phyloP scores from a whole-genome alignment of 2,113 vertebrate species.

The Thamnaconus septentrionalis region DNA sequence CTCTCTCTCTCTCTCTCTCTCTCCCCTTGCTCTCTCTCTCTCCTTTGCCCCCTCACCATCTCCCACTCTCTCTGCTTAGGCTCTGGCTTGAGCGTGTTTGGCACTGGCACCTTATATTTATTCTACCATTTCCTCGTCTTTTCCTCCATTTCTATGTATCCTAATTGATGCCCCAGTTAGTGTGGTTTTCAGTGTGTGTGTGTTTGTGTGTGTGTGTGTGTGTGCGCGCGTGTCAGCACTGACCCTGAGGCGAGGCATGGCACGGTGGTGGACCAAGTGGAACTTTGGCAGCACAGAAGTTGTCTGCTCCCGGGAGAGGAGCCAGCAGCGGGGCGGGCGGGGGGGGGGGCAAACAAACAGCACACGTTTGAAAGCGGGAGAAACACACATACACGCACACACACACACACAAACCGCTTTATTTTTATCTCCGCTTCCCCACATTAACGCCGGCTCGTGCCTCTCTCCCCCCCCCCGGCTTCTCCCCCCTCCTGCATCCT shows the following conservation, averaged over 20 bases:
- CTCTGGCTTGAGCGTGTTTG: conserved; percentile 1
- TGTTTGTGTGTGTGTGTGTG: conserved; percentile 20
- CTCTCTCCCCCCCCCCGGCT: conserved; percentile 17
- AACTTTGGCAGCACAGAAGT: conserved; percentile 61
- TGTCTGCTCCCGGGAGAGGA: conserved; percentile 43
- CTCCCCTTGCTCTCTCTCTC: not conserved
- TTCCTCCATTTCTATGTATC: not conserved
- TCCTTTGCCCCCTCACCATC: not conserved
- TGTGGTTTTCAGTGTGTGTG: conserved; percentile 1
- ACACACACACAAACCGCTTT: conserved; percentile 45
- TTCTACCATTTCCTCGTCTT: conserved; percentile 1
- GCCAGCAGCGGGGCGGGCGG: conserved; percentile 34
- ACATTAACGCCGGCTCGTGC: conserved; percentile 14
- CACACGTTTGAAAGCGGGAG: not conserved
- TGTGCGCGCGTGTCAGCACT: conserved; percentile 20
- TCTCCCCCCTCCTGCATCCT: conserved; percentile 6
- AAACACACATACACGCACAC: conserved; percentile 20
- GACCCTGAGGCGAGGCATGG: conserved; percentile 31
- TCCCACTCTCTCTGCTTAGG: conserved; percentile 20
- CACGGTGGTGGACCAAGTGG: conserved; percentile 44
- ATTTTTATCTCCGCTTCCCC: conserved; percentile 57
- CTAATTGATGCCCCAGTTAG: conserved; percentile 24
- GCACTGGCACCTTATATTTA: not conserved
- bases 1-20: not conserved
- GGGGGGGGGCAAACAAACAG: conserved; percentile 30